Base-by-base conservation (phyloP, 1,140 invertebrate species). In the Portunus trituberculatus region DNA sequence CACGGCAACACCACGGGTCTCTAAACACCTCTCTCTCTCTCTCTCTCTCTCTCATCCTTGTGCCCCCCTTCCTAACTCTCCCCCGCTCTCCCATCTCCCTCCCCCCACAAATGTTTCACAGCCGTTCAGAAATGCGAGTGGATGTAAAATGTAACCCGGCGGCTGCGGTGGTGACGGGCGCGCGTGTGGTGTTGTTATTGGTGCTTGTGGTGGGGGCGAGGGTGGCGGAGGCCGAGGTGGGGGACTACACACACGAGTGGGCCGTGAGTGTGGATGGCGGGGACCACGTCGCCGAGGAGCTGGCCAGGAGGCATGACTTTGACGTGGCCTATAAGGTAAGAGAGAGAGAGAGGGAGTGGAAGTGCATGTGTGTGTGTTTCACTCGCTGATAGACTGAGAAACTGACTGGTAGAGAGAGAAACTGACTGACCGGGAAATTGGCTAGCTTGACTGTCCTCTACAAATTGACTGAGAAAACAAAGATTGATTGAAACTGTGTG, bases 311-410 rank as follows among this genome's bases (percentile, higher is more conserved):
- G 86, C 96, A 96, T 59, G 94, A 95, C 84, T 96, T 96, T 94
- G 95, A 96, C 91, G 95, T 96, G 59, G 90, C 95, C 59, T 95
- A 94, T 93, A 96, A 96, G 94, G 96, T 95, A 88, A 96, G 95
- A 6, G 67, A 20, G n/a, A 16, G 67, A n/a, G 67, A n/a, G 20
- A n/a, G 67, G n/a, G 52, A 76, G 59, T 12, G 67, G 25, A 25
- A 76, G 67, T 20, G 67, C 6, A 20, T 76, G 67, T 76, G 67
- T 76, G 6, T n/a, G 67, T 16, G 67, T 16, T 2, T 59, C 1
- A 59, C 8, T 20, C 12, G 12, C 12, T 20, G 16, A 59, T 2
- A 14, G 10, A 59, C 12, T 4, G 16, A 12, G 12, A 52, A 7
- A 52, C 14, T n/a, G n/a, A 39, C 39, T 39, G 39, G 6, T 39